Evolutionary conservation across 2,113 vertebrate genomes (phyloP).

Genomic region (crab-eating macaque (Macaca fascicularis)): DNA sequence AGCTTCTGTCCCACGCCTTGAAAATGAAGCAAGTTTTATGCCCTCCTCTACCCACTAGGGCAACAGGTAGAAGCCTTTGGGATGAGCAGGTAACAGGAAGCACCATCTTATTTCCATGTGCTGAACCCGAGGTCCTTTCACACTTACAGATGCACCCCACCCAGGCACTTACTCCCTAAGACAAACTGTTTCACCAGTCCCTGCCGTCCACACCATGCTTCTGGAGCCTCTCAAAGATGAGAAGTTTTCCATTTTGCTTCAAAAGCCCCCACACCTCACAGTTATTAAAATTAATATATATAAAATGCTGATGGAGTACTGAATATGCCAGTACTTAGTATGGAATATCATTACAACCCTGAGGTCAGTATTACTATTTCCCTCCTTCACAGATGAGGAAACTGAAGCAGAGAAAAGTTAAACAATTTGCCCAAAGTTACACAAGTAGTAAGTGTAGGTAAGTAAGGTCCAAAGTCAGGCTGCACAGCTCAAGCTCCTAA

Average conservation of each 20-base stretch:
- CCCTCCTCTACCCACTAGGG: neutral
- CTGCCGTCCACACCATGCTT: neutral
- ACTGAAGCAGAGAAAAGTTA: constrained; percentile 11
- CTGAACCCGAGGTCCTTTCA: neutral
- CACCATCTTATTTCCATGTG: neutral
- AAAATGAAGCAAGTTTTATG: neutral
- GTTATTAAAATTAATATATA: neutral
- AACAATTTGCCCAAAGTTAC: neutral
- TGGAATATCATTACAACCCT: neutral
- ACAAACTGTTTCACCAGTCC: neutral
- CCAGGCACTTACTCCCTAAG: neutral
- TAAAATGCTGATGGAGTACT: neutral
- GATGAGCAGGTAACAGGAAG: neutral
- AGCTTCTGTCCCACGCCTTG: neutral
- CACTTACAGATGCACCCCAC: neutral
- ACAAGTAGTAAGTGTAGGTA: neutral
- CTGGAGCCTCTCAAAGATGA: neutral
- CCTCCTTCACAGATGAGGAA: constrained; percentile 19
- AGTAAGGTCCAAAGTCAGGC: neutral
- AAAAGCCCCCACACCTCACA: neutral
- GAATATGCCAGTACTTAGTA: neutral
- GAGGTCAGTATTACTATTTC: neutral
- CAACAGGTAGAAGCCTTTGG: neutral
- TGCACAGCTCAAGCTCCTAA: neutral
- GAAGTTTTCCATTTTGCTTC: neutral